Evolutionary conservation across 2,113 vertebrate genomes (phyloP).

Genomic region (Nibea coibor): DNA sequence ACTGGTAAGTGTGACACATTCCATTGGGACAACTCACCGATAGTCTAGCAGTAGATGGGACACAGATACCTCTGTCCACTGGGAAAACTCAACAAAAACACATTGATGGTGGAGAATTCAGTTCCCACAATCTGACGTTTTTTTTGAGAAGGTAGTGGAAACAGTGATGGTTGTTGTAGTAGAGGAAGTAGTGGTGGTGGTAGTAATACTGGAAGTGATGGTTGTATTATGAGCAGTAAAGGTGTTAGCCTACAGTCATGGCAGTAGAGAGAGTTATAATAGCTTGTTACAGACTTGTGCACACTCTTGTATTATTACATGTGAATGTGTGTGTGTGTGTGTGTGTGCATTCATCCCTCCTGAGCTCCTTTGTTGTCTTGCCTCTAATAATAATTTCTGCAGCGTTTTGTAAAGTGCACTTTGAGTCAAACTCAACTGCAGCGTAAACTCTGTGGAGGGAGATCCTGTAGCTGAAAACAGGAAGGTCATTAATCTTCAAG

Average conservation of each 20-base stretch:
- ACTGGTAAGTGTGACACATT: constrained; percentile 69
- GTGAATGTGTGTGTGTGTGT: not conserved
- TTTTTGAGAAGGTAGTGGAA: not conserved
- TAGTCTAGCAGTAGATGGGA: constrained; percentile 39
- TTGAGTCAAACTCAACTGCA: constrained; percentile 40
- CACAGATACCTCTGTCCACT: constrained; percentile 66
- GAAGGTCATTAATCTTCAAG: constrained; percentile 75
- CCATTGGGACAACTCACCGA: constrained; percentile 65
- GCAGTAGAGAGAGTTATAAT: constrained; percentile 1
- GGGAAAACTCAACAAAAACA: constrained; percentile 47
- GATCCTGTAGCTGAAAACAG: constrained; percentile 70
- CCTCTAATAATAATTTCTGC: constrained; percentile 45
- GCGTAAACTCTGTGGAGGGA: constrained; percentile 49
- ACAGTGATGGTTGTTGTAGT: not conserved
- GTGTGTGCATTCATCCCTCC: constrained; percentile 3
- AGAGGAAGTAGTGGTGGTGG: not conserved
- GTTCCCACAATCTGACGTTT: constrained; percentile 1
- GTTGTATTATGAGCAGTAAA: not conserved
- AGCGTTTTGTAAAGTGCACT: constrained; percentile 33
- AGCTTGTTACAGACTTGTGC: not conserved
- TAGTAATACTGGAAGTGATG: constrained; percentile 29
- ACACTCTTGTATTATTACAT: not conserved
- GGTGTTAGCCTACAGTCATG: not conserved
- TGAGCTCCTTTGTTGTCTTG: constrained; percentile 3
- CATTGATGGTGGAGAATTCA: constrained; percentile 1